phyloP scores from a whole-genome alignment of 2,113 vertebrate genomes.

The Pipa parva region DNA sequence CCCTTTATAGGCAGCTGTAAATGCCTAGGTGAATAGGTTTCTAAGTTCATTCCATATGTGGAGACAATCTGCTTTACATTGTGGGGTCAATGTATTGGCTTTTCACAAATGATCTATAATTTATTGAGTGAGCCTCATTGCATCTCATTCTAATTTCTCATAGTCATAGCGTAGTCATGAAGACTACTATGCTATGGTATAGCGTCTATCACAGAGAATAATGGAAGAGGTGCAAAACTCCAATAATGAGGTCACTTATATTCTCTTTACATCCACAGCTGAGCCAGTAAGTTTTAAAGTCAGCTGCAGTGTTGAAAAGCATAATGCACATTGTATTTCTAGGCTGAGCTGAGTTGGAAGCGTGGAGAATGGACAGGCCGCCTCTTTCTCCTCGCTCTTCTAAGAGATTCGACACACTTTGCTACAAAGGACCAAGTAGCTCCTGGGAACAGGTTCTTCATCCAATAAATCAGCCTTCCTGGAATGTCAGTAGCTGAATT shows the following conservation, averaged over 20 bases:
- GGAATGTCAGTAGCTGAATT: background rate
- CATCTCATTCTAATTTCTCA: too few relatives aligned
- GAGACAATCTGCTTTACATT: too few relatives aligned
- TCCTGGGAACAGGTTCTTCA: conserved; percentile 34
- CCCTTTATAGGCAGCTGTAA: too few relatives aligned
- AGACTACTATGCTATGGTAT: too few relatives aligned
- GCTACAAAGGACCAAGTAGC: conserved; percentile 1
- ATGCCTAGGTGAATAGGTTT: too few relatives aligned
- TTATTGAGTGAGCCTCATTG: too few relatives aligned
- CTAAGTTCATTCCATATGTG: too few relatives aligned
- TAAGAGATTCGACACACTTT: conserved; percentile 31
- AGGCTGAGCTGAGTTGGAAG: conserved; percentile 13
- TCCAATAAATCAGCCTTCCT: conserved; percentile 5
- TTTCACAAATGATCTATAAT: too few relatives aligned
- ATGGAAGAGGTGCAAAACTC: background rate
- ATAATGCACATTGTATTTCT: conserved; percentile 15
- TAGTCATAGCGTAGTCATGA: too few relatives aligned
- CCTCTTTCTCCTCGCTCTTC: conserved; percentile 26
- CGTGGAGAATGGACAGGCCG: conserved; percentile 31
- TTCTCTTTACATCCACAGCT: conserved; percentile 5
- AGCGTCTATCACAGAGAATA: too few relatives aligned
- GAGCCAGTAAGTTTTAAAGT: background rate
- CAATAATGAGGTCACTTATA: conserved; percentile 8
- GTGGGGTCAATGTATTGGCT: too few relatives aligned
- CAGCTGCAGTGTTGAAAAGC: background rate